phyloP scores from a whole-genome alignment of 2,888 invertebrate genomes.

The Oxyteleia sp. region DNA sequence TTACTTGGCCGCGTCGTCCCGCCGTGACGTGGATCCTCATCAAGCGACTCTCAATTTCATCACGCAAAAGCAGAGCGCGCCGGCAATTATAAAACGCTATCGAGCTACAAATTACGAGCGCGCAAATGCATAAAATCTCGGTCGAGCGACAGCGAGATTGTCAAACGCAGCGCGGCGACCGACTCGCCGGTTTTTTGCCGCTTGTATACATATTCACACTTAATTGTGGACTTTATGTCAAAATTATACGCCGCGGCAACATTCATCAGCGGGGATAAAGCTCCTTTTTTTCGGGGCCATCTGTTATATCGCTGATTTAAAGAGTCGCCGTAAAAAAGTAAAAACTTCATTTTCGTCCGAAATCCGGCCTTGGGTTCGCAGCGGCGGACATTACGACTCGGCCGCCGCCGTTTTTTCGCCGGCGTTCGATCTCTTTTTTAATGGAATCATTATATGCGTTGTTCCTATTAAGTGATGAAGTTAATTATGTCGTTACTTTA shows the following conservation, averaged over 20 bases:
- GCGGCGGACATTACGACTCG: constrained; percentile 19
- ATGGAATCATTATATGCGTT: constrained; percentile 61
- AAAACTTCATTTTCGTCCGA: constrained; percentile 71
- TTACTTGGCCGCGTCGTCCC: too few relatives aligned
- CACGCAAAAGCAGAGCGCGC: constrained; percentile 27
- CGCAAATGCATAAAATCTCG: constrained; percentile 66
- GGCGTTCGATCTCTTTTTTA: constrained; percentile 24
- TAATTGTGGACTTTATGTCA: constrained; percentile 73
- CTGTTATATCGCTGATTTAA: constrained; percentile 71
- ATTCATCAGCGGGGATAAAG: constrained; percentile 66
- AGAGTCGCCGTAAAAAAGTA: constrained; percentile 67
- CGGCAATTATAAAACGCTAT: constrained; percentile 58
- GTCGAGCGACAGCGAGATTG: too few relatives aligned
- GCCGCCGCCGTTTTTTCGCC: not conserved
- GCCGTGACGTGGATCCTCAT: constrained; percentile 21
- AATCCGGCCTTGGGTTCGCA: constrained; percentile 62
- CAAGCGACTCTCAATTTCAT: constrained; percentile 55
- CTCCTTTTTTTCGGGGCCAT: constrained; percentile 66
- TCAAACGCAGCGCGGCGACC: constrained; percentile 55
- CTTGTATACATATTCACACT: constrained; percentile 67
- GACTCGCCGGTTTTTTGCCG: constrained; percentile 44
- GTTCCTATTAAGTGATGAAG: constrained; percentile 67
- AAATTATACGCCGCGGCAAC: constrained; percentile 72
- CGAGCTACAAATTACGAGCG: constrained; percentile 54
- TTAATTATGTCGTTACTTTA: constrained; percentile 61